Evolutionary conservation across 1,140 invertebrate genomes (phyloP), one percentile per base, ranked within the genome.

Genomic region (Drosophila oshimai): DNA sequence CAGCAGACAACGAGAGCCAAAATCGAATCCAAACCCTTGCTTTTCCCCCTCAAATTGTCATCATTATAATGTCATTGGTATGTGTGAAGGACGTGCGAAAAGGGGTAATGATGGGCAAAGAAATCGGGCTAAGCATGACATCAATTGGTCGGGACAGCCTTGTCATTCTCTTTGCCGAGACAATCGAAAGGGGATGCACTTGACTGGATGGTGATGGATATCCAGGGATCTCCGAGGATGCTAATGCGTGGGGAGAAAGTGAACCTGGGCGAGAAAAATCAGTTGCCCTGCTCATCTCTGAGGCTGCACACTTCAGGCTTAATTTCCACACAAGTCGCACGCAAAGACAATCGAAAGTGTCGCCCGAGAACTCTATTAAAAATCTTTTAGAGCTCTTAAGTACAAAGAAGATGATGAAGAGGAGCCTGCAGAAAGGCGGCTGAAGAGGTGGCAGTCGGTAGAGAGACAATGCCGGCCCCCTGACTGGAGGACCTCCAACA

Each of bases 261-360:
- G 29, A 7, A 6, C 50, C 15, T 46, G 17, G 45, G 15, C 28
- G 28, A 24, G 20, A 9, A 15, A 60, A 61, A 60, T 42, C 47
- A 41, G 47, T 36, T 54, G 20, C 4, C 49, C 55, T 17, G 36
- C 57, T 41, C 26, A 31, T 24, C 62, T 33, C 41, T 10, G 28
- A 24, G 34, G 34, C 31, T 31, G 29, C 12, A 53, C 58, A 75
- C 84, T 79, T 83, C 68, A 72, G 57, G 69, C 61, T 84, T 89
- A 89, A 89, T 89, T 89, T 84, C 45, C 86, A 69, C 79, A 68
- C 61, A 77, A 77, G 65, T 72, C 68, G 60, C 51, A 57, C 54
- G 69, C 84, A 72, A 77, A 76, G 79, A 89, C 86, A 89, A 89
- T 89, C 84, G 86, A 84, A 89, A 89, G 79, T 89, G 86, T 89